phyloP scores from a whole-genome alignment of 2,797 vertebrate species.

The Danionella dracula region DNA sequence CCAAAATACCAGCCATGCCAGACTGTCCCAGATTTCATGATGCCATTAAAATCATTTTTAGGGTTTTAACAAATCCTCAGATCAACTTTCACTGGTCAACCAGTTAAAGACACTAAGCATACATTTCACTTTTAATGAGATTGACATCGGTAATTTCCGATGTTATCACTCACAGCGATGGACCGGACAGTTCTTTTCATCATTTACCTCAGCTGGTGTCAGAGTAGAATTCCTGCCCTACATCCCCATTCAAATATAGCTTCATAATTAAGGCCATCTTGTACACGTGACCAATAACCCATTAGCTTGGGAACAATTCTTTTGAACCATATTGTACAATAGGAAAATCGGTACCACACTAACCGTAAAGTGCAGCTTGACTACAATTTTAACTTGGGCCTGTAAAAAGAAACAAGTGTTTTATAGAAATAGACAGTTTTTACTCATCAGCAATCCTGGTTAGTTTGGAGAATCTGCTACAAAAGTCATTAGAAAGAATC shows the following conservation, averaged over 20 bases:
- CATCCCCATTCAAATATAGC: slow-evolving; percentile 52
- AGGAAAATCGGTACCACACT: slow-evolving; percentile 11
- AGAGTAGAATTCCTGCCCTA: slow-evolving; percentile 46
- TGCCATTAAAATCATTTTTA: slow-evolving; percentile 30
- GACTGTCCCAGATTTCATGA: slow-evolving; percentile 36
- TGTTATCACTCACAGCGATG: background rate
- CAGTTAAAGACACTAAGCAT: background rate
- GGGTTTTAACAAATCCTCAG: background rate
- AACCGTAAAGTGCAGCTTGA: too few species aligned
- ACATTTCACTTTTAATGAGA: background rate
- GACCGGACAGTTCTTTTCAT: background rate
- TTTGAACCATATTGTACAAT: slow-evolving; percentile 21
- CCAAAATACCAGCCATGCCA: slow-evolving; percentile 27
- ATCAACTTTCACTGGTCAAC: background rate
- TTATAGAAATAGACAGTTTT: too few species aligned
- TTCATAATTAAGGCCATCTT: slow-evolving; percentile 49
- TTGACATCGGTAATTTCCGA: background rate
- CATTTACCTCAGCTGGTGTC: slow-evolving; percentile 31
- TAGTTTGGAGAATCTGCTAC: too few species aligned
- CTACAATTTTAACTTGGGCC: too few species aligned
- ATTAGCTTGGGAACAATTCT: slow-evolving; percentile 35
- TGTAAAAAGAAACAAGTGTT: too few species aligned
- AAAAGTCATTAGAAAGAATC: too few species aligned
- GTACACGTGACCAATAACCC: slow-evolving; percentile 40
- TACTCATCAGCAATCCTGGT: too few species aligned